Base-by-base conservation (phyloP, 2,888 invertebrate genomes). In the Euplexia lucipara region DNA sequence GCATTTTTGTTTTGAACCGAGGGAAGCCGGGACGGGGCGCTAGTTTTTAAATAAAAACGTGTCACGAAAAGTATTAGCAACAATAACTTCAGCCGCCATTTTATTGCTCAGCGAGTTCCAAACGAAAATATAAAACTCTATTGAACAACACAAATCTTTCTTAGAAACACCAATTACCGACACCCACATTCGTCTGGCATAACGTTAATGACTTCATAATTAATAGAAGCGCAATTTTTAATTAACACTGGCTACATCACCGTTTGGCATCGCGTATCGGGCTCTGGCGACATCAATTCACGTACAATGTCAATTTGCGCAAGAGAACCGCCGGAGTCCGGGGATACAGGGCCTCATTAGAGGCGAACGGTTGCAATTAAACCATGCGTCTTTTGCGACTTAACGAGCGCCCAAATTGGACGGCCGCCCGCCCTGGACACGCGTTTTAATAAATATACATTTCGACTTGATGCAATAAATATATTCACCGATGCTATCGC, bases 391-490 rank as follows among this genome's bases (percentile, higher is more conserved):
- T 95, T 94, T 94, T 93, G 91, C 92, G 90, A 91, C 86, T 90
- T 94, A 95, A 95, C 94, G 94, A 95, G 93, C 91, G 85, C 82
- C 91, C 90, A 92, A 95, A 95, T 94, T 94, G 93, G 92, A 91
- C 86, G 85, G 84, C 88, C 83, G 74, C 81, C 89, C 88, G 87
- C 88, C 84, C 90, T 89, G 91, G 91, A 91, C 93, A 89, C 86
- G 88, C 88, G 89, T 88, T 90, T 89, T 89, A 87, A 91, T 90
- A 90, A 91, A 90, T 82, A 90, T 86, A 88, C 84, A 70, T 73
- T 79, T 87, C 81, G 86, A 86, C 85, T 79, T 79, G 78, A 78
- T 80, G 83, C 82, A 83, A 84, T 86, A 87, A 86, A 87, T 88
- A 88, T 84, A 85, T 84, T 84, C 77, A 64, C 76, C 78, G 84